A percentile compares a stretch with the other conserved stretches of the same genome.
phyloP scores from a whole-genome alignment of 2,888 invertebrate species.

The Hetaerina titia region DNA sequence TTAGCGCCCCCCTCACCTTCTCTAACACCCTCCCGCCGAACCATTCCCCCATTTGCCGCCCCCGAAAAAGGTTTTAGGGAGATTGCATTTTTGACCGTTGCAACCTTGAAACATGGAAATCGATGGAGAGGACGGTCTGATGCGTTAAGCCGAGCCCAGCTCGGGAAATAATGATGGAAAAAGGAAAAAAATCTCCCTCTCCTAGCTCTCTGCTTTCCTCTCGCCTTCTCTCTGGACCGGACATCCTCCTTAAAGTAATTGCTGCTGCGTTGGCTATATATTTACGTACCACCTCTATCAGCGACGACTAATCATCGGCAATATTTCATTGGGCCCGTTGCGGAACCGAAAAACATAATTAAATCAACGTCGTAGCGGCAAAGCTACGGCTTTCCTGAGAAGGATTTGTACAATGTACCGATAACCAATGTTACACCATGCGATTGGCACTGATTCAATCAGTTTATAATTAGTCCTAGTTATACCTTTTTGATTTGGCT shows the following conservation, averaged over 20 bases:
- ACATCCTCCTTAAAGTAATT: background rate
- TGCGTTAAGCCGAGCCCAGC: background rate
- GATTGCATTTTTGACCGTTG: constrained; percentile 30
- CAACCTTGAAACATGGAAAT: constrained; percentile 13
- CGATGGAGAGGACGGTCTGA: background rate
- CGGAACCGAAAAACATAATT: background rate
- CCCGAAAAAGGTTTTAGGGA: background rate
- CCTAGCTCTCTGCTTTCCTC: background rate
- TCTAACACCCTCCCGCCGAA: too few species aligned
- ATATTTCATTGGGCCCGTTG: background rate
- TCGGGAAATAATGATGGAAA: background rate
- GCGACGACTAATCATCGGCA: background rate
- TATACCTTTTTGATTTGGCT: too few species aligned
- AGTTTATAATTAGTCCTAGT: too few species aligned
- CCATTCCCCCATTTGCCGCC: background rate
- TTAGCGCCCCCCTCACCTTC: background rate
- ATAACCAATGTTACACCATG: too few species aligned
- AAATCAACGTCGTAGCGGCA: background rate
- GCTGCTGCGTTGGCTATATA: background rate
- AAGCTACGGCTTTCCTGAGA: too few species aligned
- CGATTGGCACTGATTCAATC: too few species aligned
- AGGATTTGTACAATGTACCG: too few species aligned
- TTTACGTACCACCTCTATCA: background rate
- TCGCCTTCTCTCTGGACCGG: background rate
- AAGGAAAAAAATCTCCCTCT: background rate